phyloP scores from a whole-genome alignment of 1,140 invertebrate species.

The Eciton burchellii region DNA sequence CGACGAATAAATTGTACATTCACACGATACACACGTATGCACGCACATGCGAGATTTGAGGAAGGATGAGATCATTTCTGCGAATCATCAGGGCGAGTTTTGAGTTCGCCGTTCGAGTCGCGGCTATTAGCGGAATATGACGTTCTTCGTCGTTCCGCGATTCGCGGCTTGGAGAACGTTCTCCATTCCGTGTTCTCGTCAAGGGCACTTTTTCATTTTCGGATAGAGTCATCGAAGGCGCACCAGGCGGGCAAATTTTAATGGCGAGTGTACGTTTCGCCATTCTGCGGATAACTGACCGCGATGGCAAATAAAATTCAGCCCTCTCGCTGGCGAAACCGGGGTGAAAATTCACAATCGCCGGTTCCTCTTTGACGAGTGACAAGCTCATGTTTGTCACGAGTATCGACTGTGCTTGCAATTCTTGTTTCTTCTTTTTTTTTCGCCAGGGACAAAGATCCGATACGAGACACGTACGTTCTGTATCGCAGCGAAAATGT shows the following conservation, averaged over 20 bases:
- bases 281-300: slow-evolving; percentile 18
- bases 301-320: slow-evolving; percentile 29
- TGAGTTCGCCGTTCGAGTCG: background rate
- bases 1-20: background rate
- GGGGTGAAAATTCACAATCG: background rate
- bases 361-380: background rate
- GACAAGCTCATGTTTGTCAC: too few relatives aligned
- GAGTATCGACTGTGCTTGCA: too few relatives aligned
- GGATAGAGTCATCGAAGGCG: slow-evolving; percentile 4
- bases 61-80: background rate
- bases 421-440: too few relatives aligned
- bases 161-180: too few relatives aligned
- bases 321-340: background rate
- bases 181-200: background rate
- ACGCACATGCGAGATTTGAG: background rate
- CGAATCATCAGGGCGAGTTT: background rate
- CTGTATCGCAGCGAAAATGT: background rate
- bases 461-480: background rate
- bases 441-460: too few relatives aligned
- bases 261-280: background rate
- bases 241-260: background rate
- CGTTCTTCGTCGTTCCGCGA: background rate
- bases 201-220: slow-evolving; percentile 28
- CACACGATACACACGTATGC: background rate
- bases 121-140: background rate